Evolutionary conservation across 2,113 vertebrate species (phyloP).

Genomic region (Melanostigma gelatinosum): DNA sequence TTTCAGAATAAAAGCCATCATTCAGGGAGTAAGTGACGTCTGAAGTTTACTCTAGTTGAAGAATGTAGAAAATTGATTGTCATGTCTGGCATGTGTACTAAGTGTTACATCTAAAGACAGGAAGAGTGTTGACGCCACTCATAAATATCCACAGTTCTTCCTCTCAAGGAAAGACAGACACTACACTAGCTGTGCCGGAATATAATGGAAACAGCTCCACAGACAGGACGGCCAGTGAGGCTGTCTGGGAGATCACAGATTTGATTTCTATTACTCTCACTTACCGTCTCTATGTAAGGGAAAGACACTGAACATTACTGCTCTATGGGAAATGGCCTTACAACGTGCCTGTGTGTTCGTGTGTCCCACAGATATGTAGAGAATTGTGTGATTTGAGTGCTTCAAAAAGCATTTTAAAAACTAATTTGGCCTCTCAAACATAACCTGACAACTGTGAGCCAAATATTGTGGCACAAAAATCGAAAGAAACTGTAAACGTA

Average conservation of each 20-base stretch:
- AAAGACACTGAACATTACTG: background rate
- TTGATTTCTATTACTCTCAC: constrained; percentile 14
- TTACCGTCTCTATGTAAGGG: constrained; percentile 23
- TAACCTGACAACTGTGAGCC: constrained; percentile 30
- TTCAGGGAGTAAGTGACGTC: constrained; percentile 40
- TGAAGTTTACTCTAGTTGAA: constrained; percentile 3
- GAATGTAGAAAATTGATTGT: constrained; percentile 28
- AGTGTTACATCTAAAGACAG: constrained; percentile 4
- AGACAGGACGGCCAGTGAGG: constrained; percentile 11
- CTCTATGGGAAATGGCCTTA: constrained; percentile 21
- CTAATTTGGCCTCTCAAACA: constrained; percentile 67
- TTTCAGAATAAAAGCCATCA: constrained; percentile 42
- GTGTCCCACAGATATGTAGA: background rate
- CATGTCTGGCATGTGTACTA: constrained; percentile 27
- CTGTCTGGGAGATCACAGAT: constrained; percentile 19
- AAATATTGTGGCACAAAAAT: constrained; percentile 51
- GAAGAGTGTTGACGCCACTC: constrained; percentile 3
- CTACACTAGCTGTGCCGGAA: background rate
- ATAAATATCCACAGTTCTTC: background rate
- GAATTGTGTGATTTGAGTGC: background rate
- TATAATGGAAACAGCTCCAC: constrained; percentile 1
- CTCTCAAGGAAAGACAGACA: constrained; percentile 11
- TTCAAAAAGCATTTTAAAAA: background rate
- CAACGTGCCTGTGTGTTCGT: background rate
- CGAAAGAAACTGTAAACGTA: constrained; percentile 40